A percentile compares a stretch with the other conserved stretches of the same genome.
Conservation (phyloP, 2,113 vertebrate genomes). For the Dicaeum eximium region DNA sequence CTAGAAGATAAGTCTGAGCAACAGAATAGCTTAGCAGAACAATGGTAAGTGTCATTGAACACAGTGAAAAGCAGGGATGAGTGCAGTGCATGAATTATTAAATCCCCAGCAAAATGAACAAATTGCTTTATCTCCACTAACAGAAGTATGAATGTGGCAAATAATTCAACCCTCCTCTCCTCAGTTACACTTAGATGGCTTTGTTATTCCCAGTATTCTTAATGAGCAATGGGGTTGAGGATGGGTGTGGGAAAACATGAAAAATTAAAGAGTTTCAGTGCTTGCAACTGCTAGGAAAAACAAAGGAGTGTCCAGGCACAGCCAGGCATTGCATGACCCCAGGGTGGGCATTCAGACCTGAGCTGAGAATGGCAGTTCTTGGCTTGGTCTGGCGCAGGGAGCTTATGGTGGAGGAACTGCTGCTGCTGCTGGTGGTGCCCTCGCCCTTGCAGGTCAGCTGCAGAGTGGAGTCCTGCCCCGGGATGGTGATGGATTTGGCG, state of each 20-base stretch:
- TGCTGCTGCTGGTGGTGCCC: slow-evolving; percentile 75
- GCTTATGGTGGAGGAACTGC: slow-evolving; percentile 68
- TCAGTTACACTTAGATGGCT: background rate
- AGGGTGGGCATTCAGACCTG: slow-evolving; percentile 72
- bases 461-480: slow-evolving; percentile 87
- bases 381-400: slow-evolving; percentile 77
- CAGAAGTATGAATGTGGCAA: background rate
- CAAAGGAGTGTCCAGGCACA: background rate
- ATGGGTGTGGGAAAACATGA: background rate
- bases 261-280: background rate
- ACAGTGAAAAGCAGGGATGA: background rate
- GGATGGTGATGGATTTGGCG: slow-evolving; percentile 89
- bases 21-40: slow-evolving; percentile 9
- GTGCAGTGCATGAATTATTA: slow-evolving; percentile 12
- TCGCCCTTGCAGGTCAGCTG: slow-evolving; percentile 97
- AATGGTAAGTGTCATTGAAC: background rate
- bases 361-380: slow-evolving; percentile 80
- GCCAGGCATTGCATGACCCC: background rate
- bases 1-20: slow-evolving; percentile 9
- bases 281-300: background rate
- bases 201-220: background rate
- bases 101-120: background rate
- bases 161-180: background rate
- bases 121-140: background rate
- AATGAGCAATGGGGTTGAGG: background rate